phyloP scores from a whole-genome alignment of 2,797 vertebrate genomes.

The Novumbra hubbsi region DNA sequence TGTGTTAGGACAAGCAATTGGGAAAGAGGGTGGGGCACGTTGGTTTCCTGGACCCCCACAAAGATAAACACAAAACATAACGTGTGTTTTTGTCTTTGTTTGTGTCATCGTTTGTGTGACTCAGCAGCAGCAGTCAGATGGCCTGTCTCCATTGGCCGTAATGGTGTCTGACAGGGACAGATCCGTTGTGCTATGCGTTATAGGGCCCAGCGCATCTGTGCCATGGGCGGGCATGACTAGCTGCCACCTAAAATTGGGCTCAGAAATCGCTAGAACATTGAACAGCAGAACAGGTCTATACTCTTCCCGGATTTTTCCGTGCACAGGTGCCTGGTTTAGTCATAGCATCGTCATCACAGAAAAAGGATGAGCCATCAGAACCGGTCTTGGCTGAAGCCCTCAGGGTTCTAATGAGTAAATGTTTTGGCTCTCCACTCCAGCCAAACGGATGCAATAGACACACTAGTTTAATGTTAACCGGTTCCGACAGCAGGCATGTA shows the following conservation, averaged over 20 bases:
- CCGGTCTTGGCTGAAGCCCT: conserved; percentile 15
- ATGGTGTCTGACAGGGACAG: conserved; percentile 37
- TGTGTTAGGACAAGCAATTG: too few species aligned
- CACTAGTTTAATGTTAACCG: conserved; percentile 10
- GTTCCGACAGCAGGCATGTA: conserved; percentile 11
- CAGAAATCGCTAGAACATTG: conserved; percentile 1
- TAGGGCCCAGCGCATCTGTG: conserved; percentile 22
- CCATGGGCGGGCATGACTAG: conserved; percentile 9
- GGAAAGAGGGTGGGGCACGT: too few species aligned
- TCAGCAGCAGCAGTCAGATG: conserved; percentile 52
- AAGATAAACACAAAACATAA: too few species aligned
- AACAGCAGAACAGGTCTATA: neutral
- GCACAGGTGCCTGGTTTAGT: conserved; percentile 23
- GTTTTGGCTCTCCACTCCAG: neutral
- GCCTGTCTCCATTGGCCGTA: conserved; percentile 41
- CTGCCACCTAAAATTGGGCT: neutral
- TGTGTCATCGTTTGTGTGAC: conserved; percentile 21
- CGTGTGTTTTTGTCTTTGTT: neutral
- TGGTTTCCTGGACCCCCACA: too few species aligned
- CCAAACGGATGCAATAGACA: neutral
- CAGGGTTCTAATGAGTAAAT: neutral
- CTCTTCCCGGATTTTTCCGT: neutral
- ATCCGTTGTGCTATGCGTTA: conserved; percentile 51
- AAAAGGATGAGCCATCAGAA: conserved; percentile 28
- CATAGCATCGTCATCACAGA: conserved; percentile 13